Base-by-base conservation (phyloP, 2,888 invertebrate species). In the Alloscopus bannaensis region DNA sequence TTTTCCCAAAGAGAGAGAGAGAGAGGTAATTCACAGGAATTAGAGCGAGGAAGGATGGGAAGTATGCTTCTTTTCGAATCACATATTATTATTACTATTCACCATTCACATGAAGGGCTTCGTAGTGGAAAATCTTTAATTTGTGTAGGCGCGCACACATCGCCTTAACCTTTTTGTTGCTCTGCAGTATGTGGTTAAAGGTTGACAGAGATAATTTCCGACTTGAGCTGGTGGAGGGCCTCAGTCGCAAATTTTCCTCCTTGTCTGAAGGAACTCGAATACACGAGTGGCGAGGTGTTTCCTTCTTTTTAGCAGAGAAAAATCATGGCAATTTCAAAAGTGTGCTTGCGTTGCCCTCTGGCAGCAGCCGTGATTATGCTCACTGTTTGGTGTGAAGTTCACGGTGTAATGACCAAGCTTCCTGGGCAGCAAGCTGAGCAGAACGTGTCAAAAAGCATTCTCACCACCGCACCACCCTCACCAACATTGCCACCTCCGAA, bases 1-100 rank as follows among this genome's bases (percentile, higher is more conserved):
- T 76, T 29, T 20, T n/a, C 36, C 26, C 52, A 24, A n/a, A n/a
- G n/a, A n/a, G n/a, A n/a, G n/a, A n/a, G n/a, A n/a, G n/a, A n/a
- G n/a, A n/a, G n/a, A n/a, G 29, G 47, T 69, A 76, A 69, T 76
- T 76, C 62, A 62, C 28, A 20, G 11, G 68, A 68, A 76, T 76
- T 45, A 68, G 76, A 76, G 76, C 76, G 66, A 20, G 29, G 50
- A 13, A 45, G 24, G 60, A 31, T n/a, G n/a, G n/a, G n/a, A n/a
- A n/a, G n/a, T n/a, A n/a, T n/a, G n/a, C n/a, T n/a, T n/a, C n/a
- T n/a, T n/a, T n/a, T n/a, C n/a, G n/a, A n/a, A n/a, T n/a, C n/a
- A n/a, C n/a, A n/a, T n/a, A n/a, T n/a, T n/a, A n/a, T n/a, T n/a
- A n/a, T n/a, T n/a, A n/a, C n/a, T n/a, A n/a, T n/a, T n/a, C n/a